Conservation (phyloP, 2,888 invertebrate genomes). For the Drosophila quinaria region DNA sequence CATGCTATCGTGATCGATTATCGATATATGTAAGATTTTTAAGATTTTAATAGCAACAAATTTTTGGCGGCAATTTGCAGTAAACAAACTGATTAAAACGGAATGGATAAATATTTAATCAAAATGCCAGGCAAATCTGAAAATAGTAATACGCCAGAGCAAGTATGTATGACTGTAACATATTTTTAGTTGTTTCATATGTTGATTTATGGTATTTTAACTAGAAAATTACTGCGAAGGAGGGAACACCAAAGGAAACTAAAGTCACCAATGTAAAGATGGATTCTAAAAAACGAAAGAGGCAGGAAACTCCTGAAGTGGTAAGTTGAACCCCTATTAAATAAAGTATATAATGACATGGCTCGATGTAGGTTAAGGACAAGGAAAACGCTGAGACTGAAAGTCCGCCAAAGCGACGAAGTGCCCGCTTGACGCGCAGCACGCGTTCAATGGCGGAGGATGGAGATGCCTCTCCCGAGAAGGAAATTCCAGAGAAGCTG, state of each 20-base stretch:
- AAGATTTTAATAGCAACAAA: background rate
- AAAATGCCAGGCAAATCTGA: conserved; percentile 55
- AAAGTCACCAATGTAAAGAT: background rate
- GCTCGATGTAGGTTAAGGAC: conserved; percentile 34
- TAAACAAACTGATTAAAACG: conserved; percentile 33
- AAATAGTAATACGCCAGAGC: conserved; percentile 17
- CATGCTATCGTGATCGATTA: background rate
- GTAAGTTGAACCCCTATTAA: conserved; percentile 22
- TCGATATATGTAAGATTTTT: background rate
- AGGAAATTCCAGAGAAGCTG: conserved; percentile 60
- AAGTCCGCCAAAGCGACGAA: conserved; percentile 82
- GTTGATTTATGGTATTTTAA: background rate
- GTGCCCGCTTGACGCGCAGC: conserved; percentile 75
- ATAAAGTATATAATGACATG: background rate
- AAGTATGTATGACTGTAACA: conserved; percentile 22
- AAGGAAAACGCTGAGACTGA: conserved; percentile 60
- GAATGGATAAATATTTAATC: conserved; percentile 70
- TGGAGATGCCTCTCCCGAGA: conserved; percentile 64
- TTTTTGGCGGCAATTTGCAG: conserved; percentile 62
- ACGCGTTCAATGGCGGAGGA: conserved; percentile 73
- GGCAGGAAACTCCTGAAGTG: conserved; percentile 51
- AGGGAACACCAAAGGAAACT: conserved; percentile 29
- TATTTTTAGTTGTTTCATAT: fast-evolving
- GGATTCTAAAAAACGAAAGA: conserved; percentile 49
- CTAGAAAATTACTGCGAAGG: conserved; percentile 26